Evolutionary conservation across 2,888 invertebrate species (phyloP), one percentile per base, ranked within the genome.

Genomic region (Caenorhabditis doughertyi): DNA sequence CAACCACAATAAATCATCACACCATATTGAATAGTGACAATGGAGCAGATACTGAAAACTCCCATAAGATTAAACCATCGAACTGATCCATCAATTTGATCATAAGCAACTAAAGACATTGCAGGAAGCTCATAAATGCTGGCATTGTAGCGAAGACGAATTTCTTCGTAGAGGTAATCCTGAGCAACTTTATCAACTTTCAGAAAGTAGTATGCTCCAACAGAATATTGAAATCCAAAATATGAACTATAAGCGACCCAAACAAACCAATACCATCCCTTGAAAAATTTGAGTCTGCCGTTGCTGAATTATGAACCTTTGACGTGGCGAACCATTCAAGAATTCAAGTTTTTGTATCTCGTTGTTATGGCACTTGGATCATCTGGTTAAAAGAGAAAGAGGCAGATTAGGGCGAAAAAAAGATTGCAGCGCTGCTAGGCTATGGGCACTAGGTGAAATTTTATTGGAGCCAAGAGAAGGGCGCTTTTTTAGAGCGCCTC

Each of bases 1-100:
- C 47, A 42, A 29, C 73, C 73, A 35, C 73, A 73, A 32, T 44
- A 56, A 5, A 73, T 65, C 64, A 73, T 73, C 9, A 65, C 56
- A 4, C 44, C 44, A 32, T 74, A 74, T 11, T 74, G 74, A 13
- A 56, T 49, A n/a, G 27, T 4, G 55, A 79, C 70, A 3, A 79
- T 79, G 8, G 56, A 62, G 0, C 64, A 64, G 55, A 70, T 79
- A 23, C 64, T 62, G 5, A 64, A 16, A 5, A 64, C 56, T 4
- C 25, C 44, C 53, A 60, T 44, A 2, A 64, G 2, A 35, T 79
- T 79, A 47, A 44, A 64, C 77, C 70, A 70, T 11, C 77, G 53
- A 1, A 55, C n/a, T 16, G 16, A 8, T 2, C 65, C 65, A 32
- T 18, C 25, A 8, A 7, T 35, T 7, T 51, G 51, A 51, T 65